These are phyloP conservation scores for Proterorhinus semilunaris DNA, from an alignment of 2,113 vertebrate species.

Conservation along the genomic window DNA sequence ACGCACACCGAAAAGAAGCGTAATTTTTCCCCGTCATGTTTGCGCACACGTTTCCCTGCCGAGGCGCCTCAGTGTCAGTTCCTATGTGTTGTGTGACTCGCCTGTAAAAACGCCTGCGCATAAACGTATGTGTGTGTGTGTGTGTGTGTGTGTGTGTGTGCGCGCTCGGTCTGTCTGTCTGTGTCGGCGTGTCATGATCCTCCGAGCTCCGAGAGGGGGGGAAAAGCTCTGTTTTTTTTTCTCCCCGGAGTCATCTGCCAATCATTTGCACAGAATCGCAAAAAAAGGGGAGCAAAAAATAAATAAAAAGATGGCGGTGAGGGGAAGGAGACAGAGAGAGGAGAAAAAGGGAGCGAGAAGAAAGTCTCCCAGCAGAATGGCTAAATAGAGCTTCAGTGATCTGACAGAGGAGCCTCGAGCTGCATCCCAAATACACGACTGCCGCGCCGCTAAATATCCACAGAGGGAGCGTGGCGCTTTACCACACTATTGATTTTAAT, in stretches of 20 bases:
- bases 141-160: conserved; percentile 7
- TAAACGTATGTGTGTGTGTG: conserved; percentile 11
- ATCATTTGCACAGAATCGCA: conserved; percentile 74
- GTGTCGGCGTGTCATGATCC: conserved; percentile 65
- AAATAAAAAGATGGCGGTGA: conserved; percentile 21
- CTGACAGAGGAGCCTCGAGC: conserved; percentile 63
- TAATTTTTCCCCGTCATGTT: conserved; percentile 7
- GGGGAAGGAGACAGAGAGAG: conserved; percentile 44
- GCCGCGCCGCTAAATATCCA: conserved; percentile 57
- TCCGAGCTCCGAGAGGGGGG: conserved; percentile 52
- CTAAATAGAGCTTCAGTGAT: conserved; percentile 74
- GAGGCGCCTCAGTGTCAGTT: conserved; percentile 25
- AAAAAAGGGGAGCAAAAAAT: conserved; percentile 1
- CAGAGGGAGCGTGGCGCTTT: conserved; percentile 52
- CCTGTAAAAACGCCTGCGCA: conserved; percentile 42
- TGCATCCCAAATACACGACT: conserved; percentile 68
- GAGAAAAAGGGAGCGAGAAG: conserved; percentile 50
- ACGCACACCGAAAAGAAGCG: neutral
- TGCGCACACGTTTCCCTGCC: conserved; percentile 27
- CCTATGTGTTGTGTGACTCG: conserved; percentile 40
- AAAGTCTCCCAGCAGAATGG: conserved; percentile 70
- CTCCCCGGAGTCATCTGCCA: conserved; percentile 77
- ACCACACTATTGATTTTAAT: conserved; percentile 76
- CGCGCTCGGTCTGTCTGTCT: conserved; percentile 52
- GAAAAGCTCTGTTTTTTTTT: conserved; percentile 62